phyloP scores from a whole-genome alignment of 2,113 vertebrate genomes.

The Chelonoidis abingdonii region DNA sequence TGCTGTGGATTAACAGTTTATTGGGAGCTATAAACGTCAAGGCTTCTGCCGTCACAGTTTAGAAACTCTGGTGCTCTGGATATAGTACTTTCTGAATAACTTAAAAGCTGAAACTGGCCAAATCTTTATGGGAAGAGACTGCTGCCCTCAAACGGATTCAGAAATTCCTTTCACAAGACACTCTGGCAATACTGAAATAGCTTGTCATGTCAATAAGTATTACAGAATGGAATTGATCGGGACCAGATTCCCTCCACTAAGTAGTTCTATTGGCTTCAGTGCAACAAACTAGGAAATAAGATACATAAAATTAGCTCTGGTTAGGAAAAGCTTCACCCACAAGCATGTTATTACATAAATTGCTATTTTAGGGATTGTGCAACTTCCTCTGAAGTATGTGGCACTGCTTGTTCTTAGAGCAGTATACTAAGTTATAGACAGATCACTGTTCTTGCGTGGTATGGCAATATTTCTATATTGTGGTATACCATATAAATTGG shows the following conservation, averaged over 20 bases:
- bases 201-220: not conserved
- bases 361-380: not conserved
- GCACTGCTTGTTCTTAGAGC: not conserved
- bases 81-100: not conserved
- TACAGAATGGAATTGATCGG: rapidly evolving
- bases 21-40: not conserved
- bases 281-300: not conserved
- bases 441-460: not conserved
- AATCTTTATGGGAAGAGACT: conserved; percentile 5
- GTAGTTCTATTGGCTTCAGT: not conserved
- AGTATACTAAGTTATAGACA: not conserved
- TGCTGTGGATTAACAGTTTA: conserved; percentile 20
- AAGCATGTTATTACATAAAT: not conserved
- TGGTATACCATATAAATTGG: not conserved
- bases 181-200: conserved; percentile 17
- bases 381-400: not conserved
- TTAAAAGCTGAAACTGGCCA: not conserved
- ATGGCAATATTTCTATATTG: not conserved
- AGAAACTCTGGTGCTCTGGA: not conserved
- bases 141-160: conserved; percentile 3
- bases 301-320: not conserved
- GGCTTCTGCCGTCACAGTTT: not conserved
- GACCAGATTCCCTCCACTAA: not conserved
- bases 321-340: not conserved
- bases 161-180: conserved; percentile 14